A percentile compares a stretch with the other conserved stretches of the same genome.
These are phyloP conservation scores for Plestiodon gilberti DNA, from an alignment of 2,113 vertebrate species.

Conservation along the genomic window DNA sequence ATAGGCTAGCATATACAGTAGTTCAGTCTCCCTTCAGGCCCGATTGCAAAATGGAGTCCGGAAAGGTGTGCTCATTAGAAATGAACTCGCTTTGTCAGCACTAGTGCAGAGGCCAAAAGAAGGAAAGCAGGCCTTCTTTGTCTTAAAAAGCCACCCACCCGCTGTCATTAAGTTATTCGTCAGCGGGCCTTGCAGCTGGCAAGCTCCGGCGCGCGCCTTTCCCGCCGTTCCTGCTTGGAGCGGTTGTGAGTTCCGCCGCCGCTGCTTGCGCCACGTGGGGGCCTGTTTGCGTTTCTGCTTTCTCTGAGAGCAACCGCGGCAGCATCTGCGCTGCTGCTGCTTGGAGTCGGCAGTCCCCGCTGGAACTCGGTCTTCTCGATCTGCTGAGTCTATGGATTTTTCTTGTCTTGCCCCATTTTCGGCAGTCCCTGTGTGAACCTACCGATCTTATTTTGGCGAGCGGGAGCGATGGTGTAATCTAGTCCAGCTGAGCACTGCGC, in stretches of 20 bases:
- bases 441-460: neutral
- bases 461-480: neutral
- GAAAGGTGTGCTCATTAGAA: conserved; percentile 12
- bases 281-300: neutral
- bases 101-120: neutral
- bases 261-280: neutral
- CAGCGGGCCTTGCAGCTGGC: neutral
- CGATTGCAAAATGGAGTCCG: conserved; percentile 19
- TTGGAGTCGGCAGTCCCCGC: neutral
- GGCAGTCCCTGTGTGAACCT: neutral
- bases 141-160: neutral
- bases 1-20: too few relatives aligned
- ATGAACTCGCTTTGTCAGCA: neutral
- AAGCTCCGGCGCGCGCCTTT: neutral
- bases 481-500: neutral
- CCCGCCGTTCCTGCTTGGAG: neutral
- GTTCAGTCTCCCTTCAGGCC: neutral
- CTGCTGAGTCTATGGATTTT: neutral
- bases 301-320: neutral
- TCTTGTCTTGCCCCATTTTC: neutral
- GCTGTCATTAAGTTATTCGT: neutral
- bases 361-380: neutral
- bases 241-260: neutral
- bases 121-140: neutral
- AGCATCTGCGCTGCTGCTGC: conserved; percentile 21